Evolutionary conservation across 2,113 vertebrate genomes (phyloP).

Genomic region (Nematolebias whitei): DNA sequence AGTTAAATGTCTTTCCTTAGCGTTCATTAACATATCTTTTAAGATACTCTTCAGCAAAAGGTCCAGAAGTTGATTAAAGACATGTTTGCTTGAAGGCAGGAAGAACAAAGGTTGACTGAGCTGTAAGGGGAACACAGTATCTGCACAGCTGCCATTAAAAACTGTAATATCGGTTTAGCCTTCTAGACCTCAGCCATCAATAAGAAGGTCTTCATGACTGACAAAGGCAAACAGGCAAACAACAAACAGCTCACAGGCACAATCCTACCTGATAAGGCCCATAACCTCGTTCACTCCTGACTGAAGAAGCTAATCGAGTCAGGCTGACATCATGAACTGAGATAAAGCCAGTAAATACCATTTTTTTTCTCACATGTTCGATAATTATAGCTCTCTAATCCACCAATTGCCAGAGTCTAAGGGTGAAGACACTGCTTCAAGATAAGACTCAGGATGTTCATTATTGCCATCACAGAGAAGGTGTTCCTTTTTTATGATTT

Average conservation of each 20-base stretch:
- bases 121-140: slow-evolving; percentile 46
- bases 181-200: slow-evolving; percentile 59
- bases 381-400: slow-evolving; percentile 72
- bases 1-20: slow-evolving; percentile 15
- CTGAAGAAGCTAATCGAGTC: slow-evolving; percentile 72
- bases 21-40: slow-evolving; percentile 55
- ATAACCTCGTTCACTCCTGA: slow-evolving; percentile 70
- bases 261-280: slow-evolving; percentile 71
- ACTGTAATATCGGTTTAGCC: slow-evolving; percentile 72
- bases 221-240: slow-evolving; percentile 70
- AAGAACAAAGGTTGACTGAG: slow-evolving; percentile 48
- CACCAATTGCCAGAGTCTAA: slow-evolving; percentile 47
- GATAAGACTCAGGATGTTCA: slow-evolving; percentile 49
- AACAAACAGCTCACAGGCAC: slow-evolving; percentile 65
- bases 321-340: slow-evolving; percentile 74
- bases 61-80: slow-evolving; percentile 66
- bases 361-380: slow-evolving; percentile 56
- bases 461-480: slow-evolving; percentile 39
- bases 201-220: slow-evolving; percentile 66
- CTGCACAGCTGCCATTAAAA: slow-evolving; percentile 62
- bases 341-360: slow-evolving; percentile 74
- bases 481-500: slow-evolving; percentile 17
- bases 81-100: slow-evolving; percentile 48
- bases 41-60: slow-evolving; percentile 46
- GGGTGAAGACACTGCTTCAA: slow-evolving; percentile 54